A percentile compares a stretch with the other conserved stretches of the same genome.
These are phyloP conservation scores for Elaphurus davidianus DNA, from an alignment of 2,113 vertebrate species.

Conservation along the genomic window DNA sequence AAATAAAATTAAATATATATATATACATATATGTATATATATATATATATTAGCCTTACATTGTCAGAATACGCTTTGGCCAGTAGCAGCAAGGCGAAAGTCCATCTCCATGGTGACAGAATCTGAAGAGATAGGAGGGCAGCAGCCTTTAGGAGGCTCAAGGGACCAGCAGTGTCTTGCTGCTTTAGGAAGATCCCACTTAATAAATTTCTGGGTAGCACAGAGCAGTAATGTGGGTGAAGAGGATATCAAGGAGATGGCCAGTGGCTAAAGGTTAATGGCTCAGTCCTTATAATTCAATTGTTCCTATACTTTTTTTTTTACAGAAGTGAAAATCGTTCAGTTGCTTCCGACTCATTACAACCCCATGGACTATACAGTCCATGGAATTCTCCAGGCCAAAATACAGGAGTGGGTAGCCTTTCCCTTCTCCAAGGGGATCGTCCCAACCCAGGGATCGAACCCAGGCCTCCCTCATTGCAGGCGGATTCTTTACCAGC, in stretches of 20 bases:
- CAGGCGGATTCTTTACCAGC: background rate
- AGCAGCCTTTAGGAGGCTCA: background rate
- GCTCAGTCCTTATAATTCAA: background rate
- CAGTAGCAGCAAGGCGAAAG: background rate
- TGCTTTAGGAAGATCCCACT: background rate
- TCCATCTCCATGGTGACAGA: background rate
- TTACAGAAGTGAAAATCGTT: background rate
- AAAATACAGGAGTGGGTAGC: background rate
- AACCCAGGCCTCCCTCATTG: background rate
- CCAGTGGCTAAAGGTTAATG: background rate
- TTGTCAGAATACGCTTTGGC: background rate
- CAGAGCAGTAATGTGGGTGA: background rate
- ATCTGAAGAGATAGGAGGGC: background rate
- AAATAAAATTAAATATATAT: background rate
- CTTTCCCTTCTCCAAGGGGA: background rate
- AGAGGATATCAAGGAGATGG: background rate
- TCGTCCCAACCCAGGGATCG: background rate
- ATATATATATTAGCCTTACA: background rate
- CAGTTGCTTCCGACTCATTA: background rate
- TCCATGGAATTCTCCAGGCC: background rate
- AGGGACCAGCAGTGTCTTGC: background rate
- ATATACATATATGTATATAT: background rate
- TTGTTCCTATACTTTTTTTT: background rate
- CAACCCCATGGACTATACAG: background rate
- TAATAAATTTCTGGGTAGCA: background rate